phyloP scores from a whole-genome alignment of 1,140 invertebrate species.

The Nasonia giraulti region DNA sequence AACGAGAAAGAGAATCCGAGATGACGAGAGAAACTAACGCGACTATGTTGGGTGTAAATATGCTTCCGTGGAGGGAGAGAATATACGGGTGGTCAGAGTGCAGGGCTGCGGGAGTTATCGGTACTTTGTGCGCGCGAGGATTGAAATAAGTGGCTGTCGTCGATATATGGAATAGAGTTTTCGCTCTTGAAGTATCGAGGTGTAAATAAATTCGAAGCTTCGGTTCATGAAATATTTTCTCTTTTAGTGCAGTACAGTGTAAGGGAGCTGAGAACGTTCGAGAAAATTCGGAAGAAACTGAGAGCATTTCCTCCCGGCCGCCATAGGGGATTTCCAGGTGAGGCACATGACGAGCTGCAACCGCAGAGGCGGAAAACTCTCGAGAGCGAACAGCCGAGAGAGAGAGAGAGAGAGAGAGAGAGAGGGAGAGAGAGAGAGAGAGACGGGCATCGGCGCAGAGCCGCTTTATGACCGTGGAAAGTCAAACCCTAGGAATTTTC shows the following conservation, averaged over 20 bases:
- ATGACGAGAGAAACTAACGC: not conserved
- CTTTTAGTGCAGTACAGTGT: no score
- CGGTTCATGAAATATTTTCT: no score
- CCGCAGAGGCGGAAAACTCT: constrained; percentile 5
- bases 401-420: not conserved
- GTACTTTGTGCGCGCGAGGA: not conserved
- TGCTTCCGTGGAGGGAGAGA: not conserved
- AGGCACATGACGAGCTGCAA: constrained; percentile 4
- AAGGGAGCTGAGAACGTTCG: not conserved
- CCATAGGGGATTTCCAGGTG: not conserved
- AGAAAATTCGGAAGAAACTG: not conserved
- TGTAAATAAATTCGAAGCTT: no score
- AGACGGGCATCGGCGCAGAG: not conserved
- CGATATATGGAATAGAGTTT: not conserved
- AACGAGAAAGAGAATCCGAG: not conserved
- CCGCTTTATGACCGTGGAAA: not conserved
- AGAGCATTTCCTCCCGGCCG: not conserved
- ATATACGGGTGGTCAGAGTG: not conserved
- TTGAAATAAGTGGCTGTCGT: not conserved
- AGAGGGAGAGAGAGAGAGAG: not conserved
- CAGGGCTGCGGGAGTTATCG: not conserved
- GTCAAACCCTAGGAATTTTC: constrained; percentile 10
- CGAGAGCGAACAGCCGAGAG: not conserved
- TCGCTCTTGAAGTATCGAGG: no score
- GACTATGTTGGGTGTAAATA: not conserved